These are phyloP conservation scores for Chlorodrepanis virens DNA, from an alignment of 2,113 vertebrate species.

Conservation along the genomic window DNA sequence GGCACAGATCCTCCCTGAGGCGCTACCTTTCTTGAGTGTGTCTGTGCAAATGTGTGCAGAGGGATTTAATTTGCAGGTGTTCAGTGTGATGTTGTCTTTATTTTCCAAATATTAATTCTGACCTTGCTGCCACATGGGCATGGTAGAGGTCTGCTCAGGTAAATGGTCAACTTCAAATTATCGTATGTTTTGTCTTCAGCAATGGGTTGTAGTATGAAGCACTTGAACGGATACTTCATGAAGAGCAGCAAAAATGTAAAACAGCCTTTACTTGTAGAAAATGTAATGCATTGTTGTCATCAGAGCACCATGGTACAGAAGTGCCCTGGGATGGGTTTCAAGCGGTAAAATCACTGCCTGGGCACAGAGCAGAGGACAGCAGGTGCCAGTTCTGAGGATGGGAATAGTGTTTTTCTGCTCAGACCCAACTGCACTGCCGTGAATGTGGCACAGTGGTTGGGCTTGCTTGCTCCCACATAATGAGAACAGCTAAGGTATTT, in stretches of 20 bases:
- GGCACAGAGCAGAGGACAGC: background rate
- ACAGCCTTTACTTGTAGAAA: background rate
- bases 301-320: background rate
- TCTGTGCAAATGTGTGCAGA: background rate
- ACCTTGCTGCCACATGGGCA: background rate
- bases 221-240: background rate
- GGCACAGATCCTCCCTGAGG: background rate
- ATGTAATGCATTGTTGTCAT: background rate
- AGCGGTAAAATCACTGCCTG: background rate
- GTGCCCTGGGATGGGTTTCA: background rate
- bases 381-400: background rate
- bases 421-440: background rate
- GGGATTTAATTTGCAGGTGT: background rate
- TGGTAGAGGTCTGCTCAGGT: background rate
- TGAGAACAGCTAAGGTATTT: background rate
- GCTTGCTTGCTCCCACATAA: too few species aligned
- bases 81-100: background rate
- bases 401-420: background rate
- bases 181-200: background rate
- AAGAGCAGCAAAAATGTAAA: background rate
- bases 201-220: background rate
- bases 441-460: rapidly evolving
- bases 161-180: background rate
- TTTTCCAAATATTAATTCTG: background rate
- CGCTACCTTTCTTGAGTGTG: background rate